A percentile compares a stretch with the other conserved stretches of the same genome.
Evolutionary conservation across 2,888 invertebrate genomes (phyloP).

Genomic region (Folsomia candida): DNA sequence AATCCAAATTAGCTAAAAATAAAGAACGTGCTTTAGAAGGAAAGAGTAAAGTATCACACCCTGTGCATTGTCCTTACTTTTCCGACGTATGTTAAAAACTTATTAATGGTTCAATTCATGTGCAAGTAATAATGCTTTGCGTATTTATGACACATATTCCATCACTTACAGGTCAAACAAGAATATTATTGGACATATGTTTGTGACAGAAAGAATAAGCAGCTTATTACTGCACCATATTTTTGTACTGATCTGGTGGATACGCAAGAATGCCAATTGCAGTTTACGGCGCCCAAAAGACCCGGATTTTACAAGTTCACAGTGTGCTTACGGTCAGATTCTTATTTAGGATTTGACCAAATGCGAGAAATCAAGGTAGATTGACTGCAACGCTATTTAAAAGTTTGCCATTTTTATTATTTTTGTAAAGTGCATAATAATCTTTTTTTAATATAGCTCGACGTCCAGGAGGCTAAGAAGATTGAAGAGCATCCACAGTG

Average conservation of each 20-base stretch:
- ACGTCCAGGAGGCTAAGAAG: slow-evolving; percentile 93
- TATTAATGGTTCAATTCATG: not conserved
- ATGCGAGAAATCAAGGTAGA: slow-evolving; percentile 82
- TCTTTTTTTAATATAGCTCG: slow-evolving; percentile 64
- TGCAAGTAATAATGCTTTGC: not conserved
- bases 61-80: slow-evolving; percentile 95
- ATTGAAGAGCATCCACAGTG: slow-evolving; percentile 95
- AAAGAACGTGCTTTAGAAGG: slow-evolving; percentile 84
- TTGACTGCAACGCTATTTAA: no score
- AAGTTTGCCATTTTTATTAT: slow-evolving; percentile 7
- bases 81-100: slow-evolving; percentile 66
- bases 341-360: slow-evolving; percentile 95
- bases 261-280: slow-evolving; percentile 86
- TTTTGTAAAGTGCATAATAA: no score
- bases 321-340: slow-evolving; percentile 91
- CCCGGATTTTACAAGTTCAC: slow-evolving; percentile 88
- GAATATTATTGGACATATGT: slow-evolving; percentile 99
- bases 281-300: slow-evolving; percentile 94
- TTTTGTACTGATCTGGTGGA: slow-evolving; percentile 89
- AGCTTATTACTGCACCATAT: slow-evolving; percentile 86
- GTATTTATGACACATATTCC: not conserved
- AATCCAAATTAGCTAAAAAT: slow-evolving; percentile 76
- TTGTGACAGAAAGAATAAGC: slow-evolving; percentile 88
- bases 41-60: slow-evolving; percentile 87
- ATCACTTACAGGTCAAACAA: slow-evolving; percentile 71